phyloP scores from a whole-genome alignment of 2,797 vertebrate genomes.

The Anguilla anguilla region DNA sequence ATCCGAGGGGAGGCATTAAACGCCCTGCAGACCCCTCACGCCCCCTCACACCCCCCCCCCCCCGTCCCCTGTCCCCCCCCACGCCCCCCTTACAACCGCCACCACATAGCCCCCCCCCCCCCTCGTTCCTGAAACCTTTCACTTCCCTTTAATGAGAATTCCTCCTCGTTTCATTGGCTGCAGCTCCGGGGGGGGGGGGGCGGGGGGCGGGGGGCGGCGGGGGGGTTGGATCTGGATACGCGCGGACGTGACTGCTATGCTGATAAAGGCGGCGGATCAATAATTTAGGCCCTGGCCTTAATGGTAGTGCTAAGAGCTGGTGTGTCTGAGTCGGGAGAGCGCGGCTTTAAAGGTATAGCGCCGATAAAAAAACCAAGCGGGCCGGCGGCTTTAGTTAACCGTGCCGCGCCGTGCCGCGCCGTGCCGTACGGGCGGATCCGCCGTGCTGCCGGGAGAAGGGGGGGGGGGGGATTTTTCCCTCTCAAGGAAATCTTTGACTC shows the following conservation, averaged over 20 bases:
- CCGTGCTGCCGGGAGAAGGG: slow-evolving; percentile 50
- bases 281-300: slow-evolving; percentile 94
- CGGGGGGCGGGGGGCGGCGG: slow-evolving; percentile 70
- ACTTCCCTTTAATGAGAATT: slow-evolving; percentile 96
- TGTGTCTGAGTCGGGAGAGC: slow-evolving; percentile 87
- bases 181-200: slow-evolving; percentile 67
- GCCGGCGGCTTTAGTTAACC: slow-evolving; percentile 58
- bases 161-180: slow-evolving; percentile 95
- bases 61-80: slow-evolving; percentile 22
- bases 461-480: slow-evolving; percentile 4
- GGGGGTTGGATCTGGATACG: slow-evolving; percentile 81
- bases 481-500: not conserved
- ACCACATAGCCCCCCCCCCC: slow-evolving; percentile 56
- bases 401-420: slow-evolving; percentile 20
- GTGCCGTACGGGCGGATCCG: slow-evolving; percentile 40
- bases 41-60: slow-evolving; percentile 46
- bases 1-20: slow-evolving; percentile 83
- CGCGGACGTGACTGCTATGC: slow-evolving; percentile 93
- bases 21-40: slow-evolving; percentile 59
- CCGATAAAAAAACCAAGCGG: slow-evolving; percentile 58
- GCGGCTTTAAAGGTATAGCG: slow-evolving; percentile 65
- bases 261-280: slow-evolving; percentile 94
- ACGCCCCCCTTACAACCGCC: slow-evolving; percentile 50
- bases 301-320: slow-evolving; percentile 86
- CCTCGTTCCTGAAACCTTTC: slow-evolving; percentile 81